Evolutionary conservation across 2,888 invertebrate species (phyloP), one percentile per base, ranked within the genome.

Genomic region (Epinotia ramella): DNA sequence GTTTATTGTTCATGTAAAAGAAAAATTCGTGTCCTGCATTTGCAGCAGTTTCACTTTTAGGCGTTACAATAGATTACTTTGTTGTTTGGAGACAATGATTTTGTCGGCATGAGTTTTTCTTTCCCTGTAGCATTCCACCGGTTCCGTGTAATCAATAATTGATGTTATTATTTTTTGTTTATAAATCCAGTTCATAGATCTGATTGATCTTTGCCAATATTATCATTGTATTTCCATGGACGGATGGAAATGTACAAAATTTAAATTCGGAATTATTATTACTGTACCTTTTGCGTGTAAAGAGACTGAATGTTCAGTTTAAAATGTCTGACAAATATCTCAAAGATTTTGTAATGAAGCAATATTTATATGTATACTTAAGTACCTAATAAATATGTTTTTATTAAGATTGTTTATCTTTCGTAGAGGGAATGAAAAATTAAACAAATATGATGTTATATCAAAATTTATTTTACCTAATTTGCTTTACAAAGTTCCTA

Each of bases 281-380:
- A 59, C 67, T 60, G 64, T 71, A 75, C 60, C 70, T 66, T 70
- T 56, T 56, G 44, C n/a, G 65, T 65, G 40, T 24, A 24, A 53
- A 62, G 57, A 75, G 66, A 75, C 75, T 75, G 70, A 67, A 56
- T 24, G 62, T 77, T 63, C 66, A 72, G 64, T 73, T 70, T 49
- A 59, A 59, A 69, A 60, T 62, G 18, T 67, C 67, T 75, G 74
- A 73, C 71, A n/a, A n/a, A n/a, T n/a, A n/a, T n/a, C n/a, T n/a
- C n/a, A n/a, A n/a, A 75, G 59, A 18, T 72, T 71, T 71, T 76
- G 76, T 77, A 77, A 70, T 66, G 70, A 75, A 81, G 83, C 83
- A 82, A 83, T 84, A 83, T 78, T 75, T 79, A 77, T 81, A 80
- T 60, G 73, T 80, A 71, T 84, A 84, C 81, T 81, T 80, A 83